A percentile compares a stretch with the other conserved stretches of the same genome.
These are phyloP conservation scores for Saxidomus purpurata DNA, from an alignment of 1,140 invertebrate genomes.

Conservation along the genomic window DNA sequence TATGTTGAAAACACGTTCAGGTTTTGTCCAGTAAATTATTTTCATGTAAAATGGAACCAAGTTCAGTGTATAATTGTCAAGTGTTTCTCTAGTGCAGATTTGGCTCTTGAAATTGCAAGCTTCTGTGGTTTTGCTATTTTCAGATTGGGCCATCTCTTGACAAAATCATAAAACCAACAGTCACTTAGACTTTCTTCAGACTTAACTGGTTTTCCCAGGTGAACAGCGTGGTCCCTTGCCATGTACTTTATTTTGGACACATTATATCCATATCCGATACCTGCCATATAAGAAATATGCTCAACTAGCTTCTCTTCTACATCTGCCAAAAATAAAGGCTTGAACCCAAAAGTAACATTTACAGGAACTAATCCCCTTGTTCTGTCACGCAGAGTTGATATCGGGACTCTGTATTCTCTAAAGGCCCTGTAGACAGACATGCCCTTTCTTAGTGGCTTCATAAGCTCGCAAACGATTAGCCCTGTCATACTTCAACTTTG, in stretches of 20 bases:
- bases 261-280: slow-evolving; percentile 55
- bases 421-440: slow-evolving; percentile 41
- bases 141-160: slow-evolving; percentile 16
- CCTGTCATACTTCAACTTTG: not conserved
- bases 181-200: slow-evolving; percentile 14
- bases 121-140: slow-evolving; percentile 35
- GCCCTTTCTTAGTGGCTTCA: not conserved
- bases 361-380: slow-evolving; percentile 1
- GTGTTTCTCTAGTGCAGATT: slow-evolving; percentile 4
- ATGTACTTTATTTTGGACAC: slow-evolving; percentile 29
- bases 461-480: not conserved
- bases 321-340: not conserved
- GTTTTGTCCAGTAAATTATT: slow-evolving; percentile 34
- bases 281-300: slow-evolving; percentile 27
- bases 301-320: slow-evolving; percentile 34
- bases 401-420: slow-evolving; percentile 15
- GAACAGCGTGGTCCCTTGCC: slow-evolving; percentile 4
- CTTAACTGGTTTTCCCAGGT: not conserved
- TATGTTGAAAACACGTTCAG: slow-evolving; percentile 43
- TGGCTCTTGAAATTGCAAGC: slow-evolving; percentile 1
- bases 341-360: not conserved
- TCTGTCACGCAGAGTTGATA: slow-evolving; percentile 54
- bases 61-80: slow-evolving; percentile 30
- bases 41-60: not conserved
- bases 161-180: not conserved